phyloP scores from a whole-genome alignment of 2,797 vertebrate genomes.

The Aphelocoma californica region DNA sequence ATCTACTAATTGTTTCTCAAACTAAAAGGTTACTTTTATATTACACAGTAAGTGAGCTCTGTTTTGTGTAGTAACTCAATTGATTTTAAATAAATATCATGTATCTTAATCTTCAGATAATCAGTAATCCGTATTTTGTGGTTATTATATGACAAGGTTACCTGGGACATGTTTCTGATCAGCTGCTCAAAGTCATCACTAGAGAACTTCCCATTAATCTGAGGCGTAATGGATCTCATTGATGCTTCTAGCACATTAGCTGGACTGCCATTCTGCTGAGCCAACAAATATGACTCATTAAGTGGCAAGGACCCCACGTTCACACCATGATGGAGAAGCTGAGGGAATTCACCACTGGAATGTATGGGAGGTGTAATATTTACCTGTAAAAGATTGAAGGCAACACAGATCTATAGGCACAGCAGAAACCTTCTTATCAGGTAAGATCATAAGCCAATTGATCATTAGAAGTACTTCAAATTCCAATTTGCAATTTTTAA shows the following conservation, averaged over 20 bases:
- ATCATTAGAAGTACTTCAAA: not conserved
- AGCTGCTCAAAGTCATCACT: conserved; percentile 85
- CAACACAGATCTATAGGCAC: not conserved
- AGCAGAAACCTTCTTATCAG: not conserved
- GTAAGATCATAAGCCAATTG: not conserved
- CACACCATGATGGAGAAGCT: conserved; percentile 60
- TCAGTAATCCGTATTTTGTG: not conserved
- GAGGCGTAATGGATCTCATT: conserved; percentile 43
- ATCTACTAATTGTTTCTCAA: not conserved
- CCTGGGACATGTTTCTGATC: conserved; percentile 92
- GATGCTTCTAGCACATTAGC: conserved; percentile 71
- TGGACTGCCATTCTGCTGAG: conserved; percentile 81
- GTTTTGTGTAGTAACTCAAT: not conserved
- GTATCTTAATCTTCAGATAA: not conserved
- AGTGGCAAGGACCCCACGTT: conserved; percentile 70
- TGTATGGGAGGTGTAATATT: conserved; percentile 54
- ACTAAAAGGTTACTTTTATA: not conserved
- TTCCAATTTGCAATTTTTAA: not conserved
- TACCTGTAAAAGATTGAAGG: conserved; percentile 71
- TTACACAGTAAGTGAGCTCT: not conserved
- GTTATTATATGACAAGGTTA: conserved; percentile 42
- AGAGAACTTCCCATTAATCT: conserved; percentile 78
- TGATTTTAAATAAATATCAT: not conserved
- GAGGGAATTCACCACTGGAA: conserved; percentile 62
- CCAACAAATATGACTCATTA: conserved; percentile 76